Percentiles rank a stretch among this genome's conserved stretches.
Evolutionary conservation across 2,888 invertebrate genomes (phyloP).

Genomic region (Branchellion lobata): DNA sequence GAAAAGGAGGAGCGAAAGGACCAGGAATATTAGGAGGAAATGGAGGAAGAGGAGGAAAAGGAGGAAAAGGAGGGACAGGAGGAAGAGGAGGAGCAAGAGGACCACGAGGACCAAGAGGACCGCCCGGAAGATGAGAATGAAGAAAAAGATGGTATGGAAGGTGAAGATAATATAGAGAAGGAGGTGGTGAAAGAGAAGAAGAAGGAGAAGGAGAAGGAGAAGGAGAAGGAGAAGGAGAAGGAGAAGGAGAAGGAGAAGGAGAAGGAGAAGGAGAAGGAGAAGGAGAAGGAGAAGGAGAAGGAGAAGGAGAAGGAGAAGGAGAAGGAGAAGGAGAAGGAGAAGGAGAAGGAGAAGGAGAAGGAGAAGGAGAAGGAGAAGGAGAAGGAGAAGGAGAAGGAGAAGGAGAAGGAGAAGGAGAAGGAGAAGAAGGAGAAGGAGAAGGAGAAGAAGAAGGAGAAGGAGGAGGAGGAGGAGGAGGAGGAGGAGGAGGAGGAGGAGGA

Average conservation of each 20-base stretch:
- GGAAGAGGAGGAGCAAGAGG: not conserved
- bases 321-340: not conserved
- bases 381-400: not conserved
- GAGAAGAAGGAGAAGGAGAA: not conserved
- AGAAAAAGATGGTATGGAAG: too few relatives aligned
- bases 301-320: constrained; percentile 12
- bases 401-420: not conserved
- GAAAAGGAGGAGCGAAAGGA: not conserved
- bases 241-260: constrained; percentile 17
- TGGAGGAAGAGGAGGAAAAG: not conserved
- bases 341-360: not conserved
- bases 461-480: not conserved
- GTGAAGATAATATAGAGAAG: too few relatives aligned
- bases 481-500: not conserved
- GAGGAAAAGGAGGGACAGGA: too few relatives aligned
- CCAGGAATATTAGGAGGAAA: not conserved
- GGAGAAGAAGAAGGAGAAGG: too few relatives aligned
- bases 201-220: not conserved
- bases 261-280: constrained; percentile 20
- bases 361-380: not conserved
- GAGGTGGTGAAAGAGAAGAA: not conserved
- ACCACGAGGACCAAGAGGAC: not conserved
- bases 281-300: constrained; percentile 13
- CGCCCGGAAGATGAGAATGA: not conserved
- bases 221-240: constrained; percentile 16